phyloP scores from a whole-genome alignment of 2,888 invertebrate genomes.

The Platerodrilus igneus region DNA sequence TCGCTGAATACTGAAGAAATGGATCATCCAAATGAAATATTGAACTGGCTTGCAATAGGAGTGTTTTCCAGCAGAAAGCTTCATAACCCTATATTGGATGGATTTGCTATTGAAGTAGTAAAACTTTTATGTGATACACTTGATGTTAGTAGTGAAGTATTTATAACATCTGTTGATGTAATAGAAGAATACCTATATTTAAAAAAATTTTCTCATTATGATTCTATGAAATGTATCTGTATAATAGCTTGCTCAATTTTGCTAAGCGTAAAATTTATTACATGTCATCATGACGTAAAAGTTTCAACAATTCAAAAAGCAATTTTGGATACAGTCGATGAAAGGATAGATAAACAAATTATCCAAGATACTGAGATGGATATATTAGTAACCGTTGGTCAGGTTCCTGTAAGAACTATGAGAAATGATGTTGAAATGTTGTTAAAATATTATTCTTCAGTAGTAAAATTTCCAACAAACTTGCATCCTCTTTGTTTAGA shows the following conservation, averaged over 20 bases:
- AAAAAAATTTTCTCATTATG: conserved; percentile 21
- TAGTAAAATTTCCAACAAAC: conserved; percentile 32
- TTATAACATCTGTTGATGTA: conserved; percentile 37
- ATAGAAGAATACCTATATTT: conserved; percentile 35
- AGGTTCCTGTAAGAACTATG: conserved; percentile 34
- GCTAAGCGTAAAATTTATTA: conserved; percentile 37
- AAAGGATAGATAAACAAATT: conserved; percentile 23
- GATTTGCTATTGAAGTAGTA: too few species aligned
- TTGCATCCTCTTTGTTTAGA: conserved; percentile 35
- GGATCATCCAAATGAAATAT: too few species aligned
- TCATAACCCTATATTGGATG: too few species aligned
- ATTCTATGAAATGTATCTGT: conserved; percentile 33
- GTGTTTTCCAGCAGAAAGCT: too few species aligned
- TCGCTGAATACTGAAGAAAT: too few species aligned
- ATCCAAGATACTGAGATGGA: conserved; percentile 35
- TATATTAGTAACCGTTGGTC: conserved; percentile 33
- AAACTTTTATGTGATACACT: conserved; percentile 36
- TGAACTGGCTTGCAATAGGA: too few species aligned
- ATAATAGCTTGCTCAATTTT: conserved; percentile 33
- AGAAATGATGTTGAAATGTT: conserved; percentile 41
- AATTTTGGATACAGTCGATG: conserved; percentile 31
- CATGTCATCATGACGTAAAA: conserved; percentile 35
- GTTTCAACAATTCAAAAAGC: conserved; percentile 21
- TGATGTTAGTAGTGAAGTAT: conserved; percentile 38
- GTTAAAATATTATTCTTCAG: conserved; percentile 34